phyloP scores from a whole-genome alignment of 2,797 vertebrate species.

The Scleropages formosus region DNA sequence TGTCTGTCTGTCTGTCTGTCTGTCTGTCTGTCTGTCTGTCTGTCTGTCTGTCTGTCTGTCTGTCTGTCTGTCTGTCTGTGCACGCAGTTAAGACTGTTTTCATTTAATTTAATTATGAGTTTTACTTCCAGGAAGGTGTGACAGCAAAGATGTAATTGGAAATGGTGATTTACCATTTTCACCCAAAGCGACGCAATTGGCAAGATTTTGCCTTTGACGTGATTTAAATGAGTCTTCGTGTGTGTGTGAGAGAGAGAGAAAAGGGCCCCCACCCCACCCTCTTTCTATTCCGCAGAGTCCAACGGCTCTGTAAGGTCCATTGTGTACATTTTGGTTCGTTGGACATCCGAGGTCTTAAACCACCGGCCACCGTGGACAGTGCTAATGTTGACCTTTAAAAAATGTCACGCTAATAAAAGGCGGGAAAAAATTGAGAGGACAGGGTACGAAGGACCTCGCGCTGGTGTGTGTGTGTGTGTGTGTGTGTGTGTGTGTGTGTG shows the following conservation, averaged over 20 bases:
- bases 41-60: not conserved
- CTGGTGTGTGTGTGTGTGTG: not conserved
- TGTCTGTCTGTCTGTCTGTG: not conserved
- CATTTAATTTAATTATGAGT: not conserved
- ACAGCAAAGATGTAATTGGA: not conserved
- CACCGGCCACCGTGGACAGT: slow-evolving; percentile 1
- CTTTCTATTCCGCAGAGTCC: not conserved
- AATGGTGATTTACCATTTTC: no score
- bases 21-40: no score
- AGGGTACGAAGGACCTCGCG: not conserved
- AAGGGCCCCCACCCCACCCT: not conserved
- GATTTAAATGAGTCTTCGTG: not conserved
- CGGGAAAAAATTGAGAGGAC: not conserved
- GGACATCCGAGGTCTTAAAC: not conserved
- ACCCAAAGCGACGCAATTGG: not conserved
- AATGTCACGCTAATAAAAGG: not conserved
- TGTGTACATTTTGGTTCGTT: not conserved
- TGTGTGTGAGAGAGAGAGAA: not conserved
- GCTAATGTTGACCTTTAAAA: slow-evolving; percentile 2
- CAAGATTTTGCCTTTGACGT: not conserved
- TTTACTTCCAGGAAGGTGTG: not conserved
- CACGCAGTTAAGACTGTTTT: not conserved
- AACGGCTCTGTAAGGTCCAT: not conserved
- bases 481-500: not conserved
- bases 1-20: no score